Evolutionary conservation across 2,113 vertebrate species (phyloP).

Genomic region (Ictidomys tridecemlineatus): DNA sequence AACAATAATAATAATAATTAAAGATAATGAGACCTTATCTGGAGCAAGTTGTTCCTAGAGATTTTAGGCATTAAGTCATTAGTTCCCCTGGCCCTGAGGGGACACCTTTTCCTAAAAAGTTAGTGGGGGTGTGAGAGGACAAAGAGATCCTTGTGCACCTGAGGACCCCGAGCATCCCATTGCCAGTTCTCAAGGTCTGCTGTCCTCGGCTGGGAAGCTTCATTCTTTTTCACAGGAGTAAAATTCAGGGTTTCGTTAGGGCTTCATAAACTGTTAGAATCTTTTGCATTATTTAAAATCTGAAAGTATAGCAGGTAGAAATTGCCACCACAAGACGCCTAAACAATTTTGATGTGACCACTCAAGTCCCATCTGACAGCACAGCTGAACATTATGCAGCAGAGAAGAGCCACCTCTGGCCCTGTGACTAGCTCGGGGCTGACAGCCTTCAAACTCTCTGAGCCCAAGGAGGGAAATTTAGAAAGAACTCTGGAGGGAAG

Average conservation of each 20-base stretch:
- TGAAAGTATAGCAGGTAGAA: background rate
- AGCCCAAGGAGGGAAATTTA: background rate
- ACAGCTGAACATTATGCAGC: background rate
- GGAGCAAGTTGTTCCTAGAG: conserved; percentile 71
- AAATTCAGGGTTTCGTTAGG: background rate
- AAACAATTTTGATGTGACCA: background rate
- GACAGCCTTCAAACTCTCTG: background rate
- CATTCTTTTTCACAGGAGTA: background rate
- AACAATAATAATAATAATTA: conserved; percentile 83
- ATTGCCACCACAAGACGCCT: background rate
- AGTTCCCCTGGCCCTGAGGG: conserved; percentile 64
- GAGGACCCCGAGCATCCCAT: background rate
- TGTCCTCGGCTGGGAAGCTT: background rate
- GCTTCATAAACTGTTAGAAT: background rate
- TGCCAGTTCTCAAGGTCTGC: background rate
- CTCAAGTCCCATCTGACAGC: background rate
- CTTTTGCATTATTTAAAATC: background rate
- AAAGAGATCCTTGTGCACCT: background rate
- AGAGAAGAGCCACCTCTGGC: background rate
- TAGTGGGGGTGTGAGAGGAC: background rate
- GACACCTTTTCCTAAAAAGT: conserved; percentile 69
- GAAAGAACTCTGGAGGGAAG: background rate
- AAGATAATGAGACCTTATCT: conserved; percentile 80
- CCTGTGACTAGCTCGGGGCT: background rate
- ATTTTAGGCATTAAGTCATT: conserved; percentile 76